phyloP scores from a whole-genome alignment of 2,113 vertebrate genomes.

The Monopterus albus region DNA sequence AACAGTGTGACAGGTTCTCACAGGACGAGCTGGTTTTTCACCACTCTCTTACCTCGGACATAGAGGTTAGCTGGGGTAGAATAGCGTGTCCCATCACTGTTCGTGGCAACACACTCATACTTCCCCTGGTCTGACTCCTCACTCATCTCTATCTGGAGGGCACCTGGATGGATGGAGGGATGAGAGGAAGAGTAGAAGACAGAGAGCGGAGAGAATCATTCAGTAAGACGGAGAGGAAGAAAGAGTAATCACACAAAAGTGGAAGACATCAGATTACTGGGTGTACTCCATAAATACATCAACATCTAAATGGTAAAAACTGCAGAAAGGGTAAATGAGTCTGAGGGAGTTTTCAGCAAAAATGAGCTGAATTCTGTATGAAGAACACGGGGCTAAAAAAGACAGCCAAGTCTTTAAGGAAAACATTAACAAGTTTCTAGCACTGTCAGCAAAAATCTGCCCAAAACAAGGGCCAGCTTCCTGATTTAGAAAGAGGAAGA shows the following conservation, averaged over 20 bases:
- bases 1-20: too few species aligned
- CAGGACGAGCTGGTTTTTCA: conserved; percentile 49
- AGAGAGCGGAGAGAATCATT: conserved; percentile 49
- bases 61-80: conserved; percentile 99
- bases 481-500: conserved; percentile 84
- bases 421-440: conserved; percentile 49
- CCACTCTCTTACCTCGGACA: conserved; percentile 94
- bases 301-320: conserved; percentile 86
- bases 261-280: conserved; percentile 64
- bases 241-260: conserved; percentile 56
- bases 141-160: conserved; percentile 98
- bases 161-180: conserved; percentile 84
- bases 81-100: conserved; percentile 98
- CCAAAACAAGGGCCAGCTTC: conserved; percentile 81
- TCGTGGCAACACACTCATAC: conserved; percentile 99
- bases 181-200: conserved; percentile 29
- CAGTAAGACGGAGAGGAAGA: conserved; percentile 49
- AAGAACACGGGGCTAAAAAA: conserved; percentile 36
- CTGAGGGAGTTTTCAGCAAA: conserved; percentile 58
- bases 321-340: conserved; percentile 88
- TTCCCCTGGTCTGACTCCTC: conserved; percentile 99
- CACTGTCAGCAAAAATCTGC: conserved; percentile 82
- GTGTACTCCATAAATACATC: conserved; percentile 23
- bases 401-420: conserved; percentile 67
- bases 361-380: conserved; percentile 47